Evolutionary conservation across 2,888 invertebrate genomes (phyloP), one percentile per base, ranked within the genome.

Genomic region (Maniola hyperantus): DNA sequence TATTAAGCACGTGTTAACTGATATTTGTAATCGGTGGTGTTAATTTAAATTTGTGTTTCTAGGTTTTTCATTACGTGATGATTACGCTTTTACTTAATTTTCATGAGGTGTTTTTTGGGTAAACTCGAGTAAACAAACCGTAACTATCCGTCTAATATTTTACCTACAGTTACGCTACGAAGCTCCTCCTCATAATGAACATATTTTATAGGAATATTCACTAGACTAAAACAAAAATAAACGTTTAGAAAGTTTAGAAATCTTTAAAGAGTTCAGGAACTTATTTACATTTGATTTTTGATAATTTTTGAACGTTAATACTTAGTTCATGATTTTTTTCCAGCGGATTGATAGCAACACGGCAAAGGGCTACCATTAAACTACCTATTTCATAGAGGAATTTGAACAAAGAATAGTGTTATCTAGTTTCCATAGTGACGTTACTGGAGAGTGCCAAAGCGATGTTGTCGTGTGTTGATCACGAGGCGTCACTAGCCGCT

Each of bases 371-470:
- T 34, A 59, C 26, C 59, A 15, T 15, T 15, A 59, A 10, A 59
- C 59, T 48, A 48, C 26, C 13, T 18, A 18, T 44, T 67, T 39
- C 65, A 59, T 64, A 69, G 67, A 66, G 59, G 59, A 59, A 64
- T 64, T 68, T 71, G 36, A 42, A 65, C 6, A 36, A 36, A 48
- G 48, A 59, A 51, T 36, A 48, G 59, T 58, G 69, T 75, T 78
- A 77, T 77, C 75, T 69, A 69, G 77, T 82, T 69, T 67, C 78
- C 76, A 81, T 82, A 77, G 76, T 71, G 74, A 84, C 81, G 66
- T 34, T 79, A 76, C 78, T 78, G 76, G 20, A 51, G 36, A 59
- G 58, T 65, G 67, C 62, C 67, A 68, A 63, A 66, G 61, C 54
- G 48, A 58, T 65, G 64, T 60, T 44, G 34, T 58, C 66, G 51